These are phyloP conservation scores for Cinclus mexicanus DNA, from an alignment of 2,113 vertebrate species.

Conservation along the genomic window DNA sequence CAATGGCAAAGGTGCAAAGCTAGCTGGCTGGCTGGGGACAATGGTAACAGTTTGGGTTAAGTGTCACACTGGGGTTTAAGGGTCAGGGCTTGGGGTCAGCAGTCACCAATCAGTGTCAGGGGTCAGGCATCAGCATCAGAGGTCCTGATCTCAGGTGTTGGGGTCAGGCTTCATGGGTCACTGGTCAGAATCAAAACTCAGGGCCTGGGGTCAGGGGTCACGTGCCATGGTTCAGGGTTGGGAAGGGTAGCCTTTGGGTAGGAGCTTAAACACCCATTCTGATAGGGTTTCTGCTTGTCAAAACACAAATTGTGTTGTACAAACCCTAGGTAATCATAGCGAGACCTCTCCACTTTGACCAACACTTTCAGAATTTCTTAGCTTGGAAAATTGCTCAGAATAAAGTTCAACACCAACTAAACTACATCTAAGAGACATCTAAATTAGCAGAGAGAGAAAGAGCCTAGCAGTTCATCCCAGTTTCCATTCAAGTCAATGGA, in stretches of 20 bases:
- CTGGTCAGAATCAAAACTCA: not conserved
- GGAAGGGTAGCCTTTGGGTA: not conserved
- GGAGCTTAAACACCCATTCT: not conserved
- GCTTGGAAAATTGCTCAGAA: not conserved
- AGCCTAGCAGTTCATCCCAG: not conserved
- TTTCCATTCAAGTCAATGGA: not conserved
- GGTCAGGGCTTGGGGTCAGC: not conserved
- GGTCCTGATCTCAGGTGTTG: not conserved
- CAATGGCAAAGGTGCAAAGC: not conserved
- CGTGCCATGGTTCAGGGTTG: too few species aligned
- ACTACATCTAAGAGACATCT: not conserved
- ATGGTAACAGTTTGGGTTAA: not conserved
- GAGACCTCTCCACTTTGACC: not conserved
- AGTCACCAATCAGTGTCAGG: not conserved
- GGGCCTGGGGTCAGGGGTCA: not conserved
- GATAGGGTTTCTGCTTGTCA: not conserved
- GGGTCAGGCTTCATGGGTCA: not conserved
- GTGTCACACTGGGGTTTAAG: not conserved
- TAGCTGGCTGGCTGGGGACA: not conserved
- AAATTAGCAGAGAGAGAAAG: not conserved
- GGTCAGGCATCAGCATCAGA: not conserved
- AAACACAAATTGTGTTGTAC: not conserved
- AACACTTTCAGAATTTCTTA: not conserved
- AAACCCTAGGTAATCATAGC: not conserved
- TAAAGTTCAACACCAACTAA: not conserved